A percentile compares a stretch with the other conserved stretches of the same genome.
These are phyloP conservation scores for Drosophila merina DNA, from an alignment of 2,888 invertebrate species.

Conservation along the genomic window DNA sequence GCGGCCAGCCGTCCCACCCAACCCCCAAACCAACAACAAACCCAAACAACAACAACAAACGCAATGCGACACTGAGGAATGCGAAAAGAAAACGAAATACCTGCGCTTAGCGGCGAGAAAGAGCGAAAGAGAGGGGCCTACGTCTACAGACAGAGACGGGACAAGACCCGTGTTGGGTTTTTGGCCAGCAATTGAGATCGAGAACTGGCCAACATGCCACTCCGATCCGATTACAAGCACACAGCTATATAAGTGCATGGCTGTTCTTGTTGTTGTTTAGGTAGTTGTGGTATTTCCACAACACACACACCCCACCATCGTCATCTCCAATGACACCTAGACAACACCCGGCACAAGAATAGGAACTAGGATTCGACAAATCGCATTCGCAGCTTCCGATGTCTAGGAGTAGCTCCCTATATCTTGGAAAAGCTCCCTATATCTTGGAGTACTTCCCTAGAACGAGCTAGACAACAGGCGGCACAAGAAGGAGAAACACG, in stretches of 20 bases:
- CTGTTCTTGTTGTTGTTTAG: constrained; percentile 53
- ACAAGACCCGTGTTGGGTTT: constrained; percentile 7
- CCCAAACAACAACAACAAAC: constrained; percentile 26
- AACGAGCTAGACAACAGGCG: no score
- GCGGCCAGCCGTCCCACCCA: not conserved
- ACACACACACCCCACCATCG: not conserved
- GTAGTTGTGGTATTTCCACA: constrained; percentile 60
- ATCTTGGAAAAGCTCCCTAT: no score
- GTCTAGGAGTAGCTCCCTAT: no score
- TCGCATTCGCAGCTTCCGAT: no score
- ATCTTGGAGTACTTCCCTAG: no score
- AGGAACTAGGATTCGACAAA: not conserved
- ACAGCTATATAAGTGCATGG: constrained; percentile 30
- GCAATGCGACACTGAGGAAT: constrained; percentile 65
- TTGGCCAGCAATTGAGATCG: constrained; percentile 44
- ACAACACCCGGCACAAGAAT: constrained; percentile 7
- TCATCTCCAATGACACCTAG: constrained; percentile 3
- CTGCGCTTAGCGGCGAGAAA: not conserved
- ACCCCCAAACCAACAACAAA: constrained; percentile 14
- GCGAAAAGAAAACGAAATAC: constrained; percentile 73
- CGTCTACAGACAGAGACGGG: constrained; percentile 8
- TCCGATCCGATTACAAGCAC: constrained; percentile 32
- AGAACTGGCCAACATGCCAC: constrained; percentile 54
- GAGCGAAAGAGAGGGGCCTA: not conserved
- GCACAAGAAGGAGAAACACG: no score